Base-by-base conservation (phyloP, 92 coral and sea anemone species). In the Paramuricea clavata region DNA sequence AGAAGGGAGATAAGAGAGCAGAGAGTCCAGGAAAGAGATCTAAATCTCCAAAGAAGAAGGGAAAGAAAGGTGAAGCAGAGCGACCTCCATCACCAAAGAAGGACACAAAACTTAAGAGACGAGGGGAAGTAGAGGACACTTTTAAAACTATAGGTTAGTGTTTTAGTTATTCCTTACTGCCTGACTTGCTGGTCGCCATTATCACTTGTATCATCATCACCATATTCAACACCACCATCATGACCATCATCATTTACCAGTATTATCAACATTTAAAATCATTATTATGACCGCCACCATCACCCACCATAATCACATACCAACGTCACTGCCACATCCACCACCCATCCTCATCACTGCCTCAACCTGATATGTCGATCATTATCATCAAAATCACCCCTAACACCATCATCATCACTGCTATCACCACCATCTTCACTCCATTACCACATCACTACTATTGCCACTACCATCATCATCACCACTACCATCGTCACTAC, bases 121-220 rank as follows among this genome's bases (percentile, higher is more conserved):
- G 99, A 77, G 99, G 99, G 25, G 99, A 97, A 69, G 90, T 94
- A 2, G 99, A 97, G 59, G 99, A 97, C 39, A 97, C 97, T 19
- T 97, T 97, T 60, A 97, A 97, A 78, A 90, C 98, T 47, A 94
- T 94, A 74, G 98, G 99, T 93, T 69, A 42, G 85, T 59, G 7
- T 9, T 36, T 25, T 12, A 28, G 33, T n/a, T n/a, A n/a, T 30
- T 27, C 17, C 21, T 1, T 28, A 54, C 15, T 26, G 19, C 12
- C 11, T 54, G 62, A 8, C 26, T 54, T 6, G 62, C 17, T 54
- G 62, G 2, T 54, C 62, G 5, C 26, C 26, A 54, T 54, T 3
- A 17, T 54, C 13, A 47, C 52, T 12, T 2, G 2, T 12, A 47
- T 12, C 17, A 47, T 47, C 13, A 47, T 47, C 44, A 4, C 10